Percentiles rank a stretch among this genome's conserved stretches.
Evolutionary conservation across 2,797 vertebrate species (phyloP).

Genomic region (Parauchenoglanis punctatus): DNA sequence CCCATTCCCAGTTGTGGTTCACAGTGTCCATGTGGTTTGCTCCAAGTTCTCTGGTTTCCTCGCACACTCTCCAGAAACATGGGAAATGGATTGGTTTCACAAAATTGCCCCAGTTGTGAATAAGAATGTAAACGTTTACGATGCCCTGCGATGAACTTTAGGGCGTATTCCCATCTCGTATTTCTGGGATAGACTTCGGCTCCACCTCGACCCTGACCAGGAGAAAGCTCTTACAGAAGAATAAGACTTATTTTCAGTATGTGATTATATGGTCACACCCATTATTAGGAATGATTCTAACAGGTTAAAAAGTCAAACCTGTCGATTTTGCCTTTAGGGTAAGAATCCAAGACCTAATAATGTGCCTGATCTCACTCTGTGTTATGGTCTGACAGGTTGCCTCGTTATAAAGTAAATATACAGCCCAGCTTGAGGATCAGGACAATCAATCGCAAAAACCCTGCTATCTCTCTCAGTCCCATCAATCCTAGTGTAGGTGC

Average conservation of each 20-base stretch:
- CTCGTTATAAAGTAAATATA: slow-evolving; percentile 34
- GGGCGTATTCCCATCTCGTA: background rate
- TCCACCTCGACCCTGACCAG: background rate
- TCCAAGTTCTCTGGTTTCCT: background rate
- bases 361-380: slow-evolving; percentile 12
- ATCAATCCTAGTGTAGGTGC: slow-evolving; percentile 33
- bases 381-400: slow-evolving; percentile 28
- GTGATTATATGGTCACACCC: background rate
- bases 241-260: background rate
- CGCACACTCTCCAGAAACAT: background rate
- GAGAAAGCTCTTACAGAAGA: background rate
- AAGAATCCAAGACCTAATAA: slow-evolving; percentile 19
- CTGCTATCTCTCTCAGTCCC: slow-evolving; percentile 5
- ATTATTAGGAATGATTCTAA: background rate
- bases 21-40: background rate
- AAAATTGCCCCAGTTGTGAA: background rate
- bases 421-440: slow-evolving; percentile 16
- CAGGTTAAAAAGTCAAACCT: slow-evolving; percentile 29
- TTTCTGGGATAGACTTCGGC: background rate
- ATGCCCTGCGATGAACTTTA: background rate
- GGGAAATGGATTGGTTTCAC: too few species aligned
- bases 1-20: background rate
- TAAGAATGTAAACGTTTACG: background rate
- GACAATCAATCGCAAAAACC: slow-evolving; percentile 10
- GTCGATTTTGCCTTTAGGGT: slow-evolving; percentile 34